Base-by-base conservation (phyloP, 2,888 invertebrate species). In the Drosophila macrospina region DNA sequence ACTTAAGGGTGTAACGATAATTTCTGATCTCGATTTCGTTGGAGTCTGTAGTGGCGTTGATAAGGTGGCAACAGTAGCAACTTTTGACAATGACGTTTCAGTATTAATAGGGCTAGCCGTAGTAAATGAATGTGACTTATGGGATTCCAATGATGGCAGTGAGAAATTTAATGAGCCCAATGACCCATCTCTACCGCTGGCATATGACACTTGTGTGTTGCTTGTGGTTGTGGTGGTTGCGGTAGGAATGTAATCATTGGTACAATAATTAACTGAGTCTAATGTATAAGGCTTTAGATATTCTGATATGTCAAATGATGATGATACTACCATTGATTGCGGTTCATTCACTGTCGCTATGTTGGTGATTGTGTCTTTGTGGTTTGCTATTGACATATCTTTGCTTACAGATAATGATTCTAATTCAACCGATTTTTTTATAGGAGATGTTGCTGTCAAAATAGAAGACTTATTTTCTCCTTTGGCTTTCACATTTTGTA, bases 241-340 rank as follows among this genome's bases (percentile, higher is more conserved):
- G 20, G 10, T 34, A 16, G 44, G 16, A 26, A 28, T 41, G 26
- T 30, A 24, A 55, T 50, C 45, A 44, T 45, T 45, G 41, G 24
- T 30, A 34, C 52, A 16, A 54, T 60, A 67, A 48, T 48, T 20
- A 48, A 70, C 66, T 42, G 63, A 36, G 11, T 84, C 68, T 36
- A 85, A 76, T 68, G 71, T 73, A 62, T 80, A 89, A 28, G 88
- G 79, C 63, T 86, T 82, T 5, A 89, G 54, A 59, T 89, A 90
- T 39, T 88, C 82, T 41, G 74, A 62, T 52, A 81, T 74, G 36
- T 85, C 74, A 50, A 73, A 81, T 55, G 73, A 44, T 52, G 75
- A 56, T 65, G 67, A 11, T n/a, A 15, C 2, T 8, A 7, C 41
- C 28, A 61, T 55, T 37, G 55, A 15, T 55, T 34, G 26, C 15